Conservation (phyloP, 2,888 invertebrate genomes). For the Hirtodrosophila confusa region DNA sequence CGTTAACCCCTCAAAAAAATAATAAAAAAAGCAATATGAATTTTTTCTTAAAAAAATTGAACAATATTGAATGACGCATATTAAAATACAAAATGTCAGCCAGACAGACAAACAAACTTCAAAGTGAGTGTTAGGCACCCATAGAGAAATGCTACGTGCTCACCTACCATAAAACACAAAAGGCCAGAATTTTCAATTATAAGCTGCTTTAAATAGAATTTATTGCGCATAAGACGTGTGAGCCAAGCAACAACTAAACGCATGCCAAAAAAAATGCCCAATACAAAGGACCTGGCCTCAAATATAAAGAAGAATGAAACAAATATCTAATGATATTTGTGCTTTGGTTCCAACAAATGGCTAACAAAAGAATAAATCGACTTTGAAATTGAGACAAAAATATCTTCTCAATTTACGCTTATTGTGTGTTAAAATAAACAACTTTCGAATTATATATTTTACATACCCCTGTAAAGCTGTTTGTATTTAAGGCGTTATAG, state of each 20-base stretch:
- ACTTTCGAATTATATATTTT: too few relatives aligned
- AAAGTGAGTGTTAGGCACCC: slow-evolving; percentile 26
- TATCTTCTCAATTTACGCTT: too few relatives aligned
- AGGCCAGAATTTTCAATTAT: slow-evolving; percentile 11
- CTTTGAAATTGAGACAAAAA: slow-evolving; percentile 36
- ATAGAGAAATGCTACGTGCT: slow-evolving; percentile 12
- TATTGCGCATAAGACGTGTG: slow-evolving; percentile 44
- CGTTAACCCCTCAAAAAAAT: background rate
- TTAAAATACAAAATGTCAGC: slow-evolving; percentile 27
- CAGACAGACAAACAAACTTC: slow-evolving; percentile 32
- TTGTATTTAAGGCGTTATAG: too few relatives aligned
- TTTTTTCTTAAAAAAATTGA: slow-evolving; percentile 5
- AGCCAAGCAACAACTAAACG: slow-evolving; percentile 3
- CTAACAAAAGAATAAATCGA: slow-evolving; percentile 33
- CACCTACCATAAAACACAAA: slow-evolving; percentile 9
- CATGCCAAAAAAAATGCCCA: slow-evolving; percentile 4
- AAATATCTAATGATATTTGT: slow-evolving; percentile 17
- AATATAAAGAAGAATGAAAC: background rate
- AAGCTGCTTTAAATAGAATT: slow-evolving; percentile 19
- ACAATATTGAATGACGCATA: slow-evolving; percentile 32
- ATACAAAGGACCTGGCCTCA: slow-evolving; percentile 3
- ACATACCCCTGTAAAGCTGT: too few relatives aligned
- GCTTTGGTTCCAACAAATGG: slow-evolving; percentile 9
- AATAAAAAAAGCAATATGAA: background rate
- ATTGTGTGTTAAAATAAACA: too few relatives aligned